Base-by-base conservation (phyloP, 2,888 invertebrate species). In the Dryococelus australis region DNA sequence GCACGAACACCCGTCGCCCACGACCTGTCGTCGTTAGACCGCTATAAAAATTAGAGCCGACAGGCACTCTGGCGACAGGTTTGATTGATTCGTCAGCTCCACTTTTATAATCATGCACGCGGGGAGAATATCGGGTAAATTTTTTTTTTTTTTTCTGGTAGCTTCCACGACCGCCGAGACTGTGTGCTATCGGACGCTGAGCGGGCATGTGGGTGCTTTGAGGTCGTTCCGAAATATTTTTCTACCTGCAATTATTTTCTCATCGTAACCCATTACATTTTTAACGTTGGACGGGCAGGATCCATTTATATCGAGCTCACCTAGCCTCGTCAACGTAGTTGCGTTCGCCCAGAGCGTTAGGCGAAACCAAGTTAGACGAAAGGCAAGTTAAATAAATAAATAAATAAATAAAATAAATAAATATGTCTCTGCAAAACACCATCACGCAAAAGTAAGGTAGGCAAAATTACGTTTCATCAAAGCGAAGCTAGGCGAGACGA, bases 51-150 rank as follows among this genome's bases (percentile, higher is more conserved):
- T 65, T 65, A 65, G 6, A 65, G 65, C 65, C n/a, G 20, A 20
- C 65, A 65, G 65, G 24, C 65, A 65, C 65, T 65, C 65, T 24
- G n/a, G 65, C 24, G 65, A 65, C 65, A 65, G 10, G 24, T 65
- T 65, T 65, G 65, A 65, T 65, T 65, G 65, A 65, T 65, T 65
- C 65, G 65, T 65, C 65, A 65, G 65, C 65, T 65, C 65, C 65
- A 65, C 65, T 65, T 65, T 65, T 65, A 20, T 65, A 65, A 65
- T 65, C n/a, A 65, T 65, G 65, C 0, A 65, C 65, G 65, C 65
- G 65, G 0, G 65, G 65, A 65, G n/a, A 65, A 65, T 65, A 16
- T 16, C 8, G 65, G n/a, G 47, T 3, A 47, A 1, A 13, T 47
- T 10, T 10, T 10, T 9, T 12, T 12, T 12, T 20, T 12, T 65